Evolutionary conservation across 2,888 invertebrate genomes (phyloP), one percentile per base, ranked within the genome.

Genomic region (Meta bourneti): DNA sequence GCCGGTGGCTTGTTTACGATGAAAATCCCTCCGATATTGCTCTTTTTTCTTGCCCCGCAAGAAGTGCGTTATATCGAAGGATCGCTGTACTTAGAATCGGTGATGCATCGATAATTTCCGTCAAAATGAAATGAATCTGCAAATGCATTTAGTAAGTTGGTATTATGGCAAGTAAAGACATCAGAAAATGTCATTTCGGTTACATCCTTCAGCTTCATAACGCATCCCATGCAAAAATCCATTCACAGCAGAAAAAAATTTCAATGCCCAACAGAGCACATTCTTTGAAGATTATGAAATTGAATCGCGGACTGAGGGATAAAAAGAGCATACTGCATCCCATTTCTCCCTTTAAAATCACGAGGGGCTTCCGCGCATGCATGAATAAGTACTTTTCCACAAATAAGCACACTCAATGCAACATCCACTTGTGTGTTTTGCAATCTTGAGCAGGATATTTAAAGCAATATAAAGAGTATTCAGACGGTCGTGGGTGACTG

Each of bases 401-500:
- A 61, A 61, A 61, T 61, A 61, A 61, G 61, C 61, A 61, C 61
- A 61, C 61, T 61, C 61, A 61, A 11, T 61, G 61, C 61, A 61
- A 61, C 61, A 61, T 61, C 61, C 61, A 61, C 61, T 61, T 61
- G 61, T 61, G 61, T 61, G 61, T 61, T 61, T 61, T 61, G 61
- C 61, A 61, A 61, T 61, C 61, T 61, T 16, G 61, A 61, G 61
- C 61, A 61, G 61, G 61, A 61, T 61, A 61, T 61, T 61, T 61
- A 61, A 61, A 61, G 61, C 61, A 61, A 16, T 61, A 61, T 61
- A 61, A 61, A 9, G 9, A 61, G 61, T 61, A 61, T 61, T 16
- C 13, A 61, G 34, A 34, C 34, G 34, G 34, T 34, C 34, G 34
- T 34, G 61, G 61, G 11, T 16, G 61, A 61, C 34, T 34, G 61